These are phyloP conservation scores for Philereme transversata DNA, from an alignment of 2,888 invertebrate species.

Conservation along the genomic window DNA sequence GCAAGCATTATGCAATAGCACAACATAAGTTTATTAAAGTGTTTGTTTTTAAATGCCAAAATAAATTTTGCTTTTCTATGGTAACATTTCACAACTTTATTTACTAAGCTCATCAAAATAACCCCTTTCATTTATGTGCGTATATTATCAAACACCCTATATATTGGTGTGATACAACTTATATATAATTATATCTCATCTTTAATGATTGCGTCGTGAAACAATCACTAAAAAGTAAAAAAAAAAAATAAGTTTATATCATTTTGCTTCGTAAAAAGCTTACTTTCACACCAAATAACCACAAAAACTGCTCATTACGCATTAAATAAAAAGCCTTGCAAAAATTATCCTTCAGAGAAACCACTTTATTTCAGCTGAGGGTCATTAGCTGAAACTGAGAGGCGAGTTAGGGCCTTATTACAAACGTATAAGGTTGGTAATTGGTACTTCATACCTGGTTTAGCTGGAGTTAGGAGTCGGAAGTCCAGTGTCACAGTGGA, in stretches of 20 bases:
- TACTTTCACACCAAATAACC: constrained; percentile 26
- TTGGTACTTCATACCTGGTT: constrained; percentile 47
- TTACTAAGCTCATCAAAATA: too few species aligned
- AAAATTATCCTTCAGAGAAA: constrained; percentile 39
- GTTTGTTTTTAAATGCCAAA: too few species aligned
- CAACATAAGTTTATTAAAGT: too few species aligned
- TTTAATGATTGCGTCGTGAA: too few species aligned
- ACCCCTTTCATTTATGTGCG: too few species aligned
- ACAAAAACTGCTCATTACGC: constrained; percentile 38
- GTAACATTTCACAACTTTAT: too few species aligned
- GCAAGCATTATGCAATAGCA: too few species aligned
- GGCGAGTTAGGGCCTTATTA: constrained; percentile 47
- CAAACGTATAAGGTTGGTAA: constrained; percentile 52
- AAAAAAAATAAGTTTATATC: constrained; percentile 3
- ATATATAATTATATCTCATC: too few species aligned
- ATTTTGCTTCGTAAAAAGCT: constrained; percentile 18
- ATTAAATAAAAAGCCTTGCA: constrained; percentile 32
- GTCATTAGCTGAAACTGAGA: constrained; percentile 41
- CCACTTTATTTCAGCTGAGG: constrained; percentile 38
- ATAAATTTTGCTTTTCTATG: too few species aligned
- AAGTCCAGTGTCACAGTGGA: constrained; percentile 66
- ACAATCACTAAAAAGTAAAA: background rate
- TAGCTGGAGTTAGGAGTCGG: constrained; percentile 55
- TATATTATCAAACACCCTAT: too few species aligned
- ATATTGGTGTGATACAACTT: too few species aligned